Percentiles rank a stretch among this genome's conserved stretches.
Conservation (phyloP, 2,888 invertebrate genomes). For the Ectropis crepuscularia region DNA sequence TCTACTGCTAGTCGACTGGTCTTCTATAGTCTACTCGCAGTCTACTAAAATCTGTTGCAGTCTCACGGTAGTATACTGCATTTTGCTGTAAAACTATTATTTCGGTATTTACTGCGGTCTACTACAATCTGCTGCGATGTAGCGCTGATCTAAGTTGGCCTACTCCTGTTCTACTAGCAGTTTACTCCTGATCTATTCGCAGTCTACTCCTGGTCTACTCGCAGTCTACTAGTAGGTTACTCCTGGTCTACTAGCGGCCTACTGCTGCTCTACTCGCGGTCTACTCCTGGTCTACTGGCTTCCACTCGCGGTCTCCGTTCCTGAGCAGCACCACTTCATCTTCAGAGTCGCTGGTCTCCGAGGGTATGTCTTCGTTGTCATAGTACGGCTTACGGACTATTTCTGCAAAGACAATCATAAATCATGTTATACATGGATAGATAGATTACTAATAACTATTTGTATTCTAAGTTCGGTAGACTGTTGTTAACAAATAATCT, state of each 20-base stretch:
- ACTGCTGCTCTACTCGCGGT: not conserved
- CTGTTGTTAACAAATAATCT: too few species aligned
- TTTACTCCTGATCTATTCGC: constrained; percentile 3
- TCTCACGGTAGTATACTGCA: not conserved
- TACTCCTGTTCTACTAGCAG: not conserved
- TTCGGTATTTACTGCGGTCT: not conserved
- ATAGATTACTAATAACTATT: too few species aligned
- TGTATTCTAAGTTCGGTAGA: too few species aligned
- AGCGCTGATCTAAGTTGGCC: not conserved
- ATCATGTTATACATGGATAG: too few species aligned
- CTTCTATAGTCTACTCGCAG: too few species aligned
- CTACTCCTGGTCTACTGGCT: constrained; percentile 29
- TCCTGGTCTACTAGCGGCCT: constrained; percentile 5
- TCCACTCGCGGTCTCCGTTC: constrained; percentile 65
- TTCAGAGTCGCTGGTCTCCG: constrained; percentile 83
- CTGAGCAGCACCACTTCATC: constrained; percentile 85
- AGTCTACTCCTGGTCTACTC: constrained; percentile 6
- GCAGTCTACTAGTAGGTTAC: too few species aligned
- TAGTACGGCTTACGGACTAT: constrained; percentile 86
- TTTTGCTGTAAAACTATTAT: not conserved
- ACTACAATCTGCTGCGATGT: not conserved
- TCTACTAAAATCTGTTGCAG: not conserved
- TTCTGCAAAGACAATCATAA: constrained; percentile 53
- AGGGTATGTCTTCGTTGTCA: constrained; percentile 88
- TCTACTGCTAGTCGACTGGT: too few species aligned